These are phyloP conservation scores for Pararge aegeria DNA, from an alignment of 1,140 invertebrate species.

Conservation along the genomic window DNA sequence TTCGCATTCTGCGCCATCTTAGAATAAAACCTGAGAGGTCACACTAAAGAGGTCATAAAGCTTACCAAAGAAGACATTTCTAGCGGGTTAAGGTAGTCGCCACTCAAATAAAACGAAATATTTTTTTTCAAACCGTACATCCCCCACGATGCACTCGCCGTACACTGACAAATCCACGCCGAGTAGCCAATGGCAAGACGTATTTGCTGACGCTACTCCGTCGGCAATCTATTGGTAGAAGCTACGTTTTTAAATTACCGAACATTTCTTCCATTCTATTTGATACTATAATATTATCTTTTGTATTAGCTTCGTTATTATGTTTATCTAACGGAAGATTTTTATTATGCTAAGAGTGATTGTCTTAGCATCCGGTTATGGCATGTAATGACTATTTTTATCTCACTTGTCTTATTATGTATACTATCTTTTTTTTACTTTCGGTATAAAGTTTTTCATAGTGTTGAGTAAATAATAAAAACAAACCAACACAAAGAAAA, in stretches of 20 bases:
- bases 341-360: background rate
- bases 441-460: no score
- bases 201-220: constrained; percentile 45
- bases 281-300: constrained; percentile 21
- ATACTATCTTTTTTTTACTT: no score
- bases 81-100: no score
- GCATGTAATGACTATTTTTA: no score
- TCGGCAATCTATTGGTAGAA: constrained; percentile 30
- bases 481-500: no score
- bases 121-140: constrained; percentile 27
- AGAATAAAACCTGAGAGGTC: no score
- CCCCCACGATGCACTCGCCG: constrained; percentile 25
- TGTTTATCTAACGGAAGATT: constrained; percentile 1
- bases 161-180: constrained; percentile 46
- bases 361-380: constrained; percentile 16
- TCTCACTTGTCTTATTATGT: no score
- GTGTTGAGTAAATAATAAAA: no score
- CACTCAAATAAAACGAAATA: background rate
- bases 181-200: constrained; percentile 46
- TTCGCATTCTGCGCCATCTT: no score
- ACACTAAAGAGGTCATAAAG: no score
- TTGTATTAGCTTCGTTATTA: constrained; percentile 15
- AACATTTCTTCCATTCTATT: constrained; percentile 26
- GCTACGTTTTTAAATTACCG: constrained; percentile 40
- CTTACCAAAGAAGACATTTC: no score